Conservation (phyloP, 2,113 vertebrate genomes). For the Rynchops niger region DNA sequence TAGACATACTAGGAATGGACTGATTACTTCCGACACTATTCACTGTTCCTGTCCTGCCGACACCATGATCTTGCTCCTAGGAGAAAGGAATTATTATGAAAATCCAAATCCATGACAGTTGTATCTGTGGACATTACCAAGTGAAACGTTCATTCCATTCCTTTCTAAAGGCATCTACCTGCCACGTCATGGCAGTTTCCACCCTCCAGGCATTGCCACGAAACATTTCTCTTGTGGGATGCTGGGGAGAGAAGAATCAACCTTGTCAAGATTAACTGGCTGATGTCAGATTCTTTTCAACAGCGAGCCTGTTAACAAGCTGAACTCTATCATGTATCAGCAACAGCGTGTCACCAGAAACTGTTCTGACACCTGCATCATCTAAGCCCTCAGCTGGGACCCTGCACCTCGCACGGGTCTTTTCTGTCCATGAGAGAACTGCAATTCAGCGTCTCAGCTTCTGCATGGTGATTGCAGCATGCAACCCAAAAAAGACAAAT, state of each 20-base stretch:
- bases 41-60: constrained; percentile 92
- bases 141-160: background rate
- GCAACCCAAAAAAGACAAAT: background rate
- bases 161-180: constrained; percentile 4
- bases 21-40: constrained; percentile 99
- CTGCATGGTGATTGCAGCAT: background rate
- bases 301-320: background rate
- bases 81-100: constrained; percentile 17
- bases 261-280: constrained; percentile 51
- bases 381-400: background rate
- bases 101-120: background rate
- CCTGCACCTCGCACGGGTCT: background rate
- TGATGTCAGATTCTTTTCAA: constrained; percentile 49
- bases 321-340: constrained; percentile 15
- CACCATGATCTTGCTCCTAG: constrained; percentile 91
- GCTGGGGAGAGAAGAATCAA: background rate
- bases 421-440: background rate
- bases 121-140: background rate
- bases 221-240: background rate
- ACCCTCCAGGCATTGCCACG: constrained; percentile 33
- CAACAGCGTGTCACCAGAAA: background rate
- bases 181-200: background rate
- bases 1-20: constrained; percentile 99
- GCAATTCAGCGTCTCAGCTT: background rate
- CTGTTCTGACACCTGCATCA: constrained; percentile 30